Percentiles rank a stretch among this genome's conserved stretches.
These are phyloP conservation scores for Acheta domesticus DNA, from an alignment of 2,888 invertebrate species.

Conservation along the genomic window DNA sequence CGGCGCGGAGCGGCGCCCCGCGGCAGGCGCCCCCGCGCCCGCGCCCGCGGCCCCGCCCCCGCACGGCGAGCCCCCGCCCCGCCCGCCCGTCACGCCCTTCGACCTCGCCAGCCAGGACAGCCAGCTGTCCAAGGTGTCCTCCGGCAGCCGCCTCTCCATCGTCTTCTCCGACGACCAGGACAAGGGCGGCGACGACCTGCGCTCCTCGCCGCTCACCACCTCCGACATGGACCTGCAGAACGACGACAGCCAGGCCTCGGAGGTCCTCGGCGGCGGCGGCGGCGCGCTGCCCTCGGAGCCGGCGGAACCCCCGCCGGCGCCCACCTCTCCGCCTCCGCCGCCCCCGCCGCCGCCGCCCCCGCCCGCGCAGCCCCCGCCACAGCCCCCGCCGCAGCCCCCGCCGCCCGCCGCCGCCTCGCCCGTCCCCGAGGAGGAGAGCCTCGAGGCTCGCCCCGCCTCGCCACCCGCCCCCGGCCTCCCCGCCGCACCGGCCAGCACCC, in stretches of 20 bases:
- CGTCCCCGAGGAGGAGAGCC: no score
- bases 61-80: neutral
- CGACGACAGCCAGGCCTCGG: neutral
- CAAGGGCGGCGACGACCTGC: constrained; percentile 40
- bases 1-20: neutral
- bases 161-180: constrained; percentile 45
- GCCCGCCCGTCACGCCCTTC: neutral
- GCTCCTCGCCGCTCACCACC: neutral
- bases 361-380: neutral
- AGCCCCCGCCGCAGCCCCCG: no score
- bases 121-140: constrained; percentile 60
- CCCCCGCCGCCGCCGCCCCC: constrained; percentile 40
- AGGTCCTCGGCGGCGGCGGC: no score
- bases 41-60: constrained; percentile 47
- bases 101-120: constrained; percentile 57
- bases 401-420: no score
- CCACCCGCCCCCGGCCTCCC: no score
- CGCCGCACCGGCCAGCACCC: no score
- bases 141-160: constrained; percentile 56
- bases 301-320: no score
- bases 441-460: no score
- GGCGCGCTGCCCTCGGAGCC: no score
- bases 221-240: neutral
- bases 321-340: constrained; percentile 29
- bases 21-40: constrained; percentile 52